phyloP scores from a whole-genome alignment of 2,888 invertebrate species.

The Pimpla rufipes region DNA sequence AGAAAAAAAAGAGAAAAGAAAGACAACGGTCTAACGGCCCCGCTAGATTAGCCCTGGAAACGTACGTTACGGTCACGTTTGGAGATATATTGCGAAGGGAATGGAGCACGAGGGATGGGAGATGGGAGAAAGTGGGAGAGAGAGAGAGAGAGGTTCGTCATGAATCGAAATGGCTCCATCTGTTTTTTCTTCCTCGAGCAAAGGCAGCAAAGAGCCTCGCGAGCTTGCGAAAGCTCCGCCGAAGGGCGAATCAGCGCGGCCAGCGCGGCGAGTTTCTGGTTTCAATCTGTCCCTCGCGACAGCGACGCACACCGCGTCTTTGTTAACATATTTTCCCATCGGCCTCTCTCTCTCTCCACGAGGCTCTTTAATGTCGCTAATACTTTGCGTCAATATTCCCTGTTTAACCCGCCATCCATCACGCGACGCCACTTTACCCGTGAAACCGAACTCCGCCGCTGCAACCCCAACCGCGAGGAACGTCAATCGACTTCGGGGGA shows the following conservation, averaged over 20 bases:
- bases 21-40: conserved; percentile 26
- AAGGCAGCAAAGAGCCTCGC: conserved; percentile 15
- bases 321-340: conserved; percentile 2
- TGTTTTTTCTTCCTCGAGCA: neutral
- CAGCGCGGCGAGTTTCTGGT: conserved; percentile 64
- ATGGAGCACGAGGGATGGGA: conserved; percentile 7
- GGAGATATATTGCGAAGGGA: conserved; percentile 34
- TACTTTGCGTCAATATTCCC: conserved; percentile 79
- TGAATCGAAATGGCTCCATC: conserved; percentile 15
- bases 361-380: conserved; percentile 80
- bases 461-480: neutral
- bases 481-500: conserved; percentile 37
- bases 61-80: conserved; percentile 35
- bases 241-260: conserved; percentile 13
- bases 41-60: conserved; percentile 50
- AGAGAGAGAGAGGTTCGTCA: neutral
- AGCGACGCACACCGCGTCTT: neutral
- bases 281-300: conserved; percentile 58
- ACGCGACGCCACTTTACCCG: conserved; percentile 71
- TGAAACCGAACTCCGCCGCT: conserved; percentile 76
- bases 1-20: neutral
- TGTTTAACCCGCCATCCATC: conserved; percentile 80
- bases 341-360: neutral
- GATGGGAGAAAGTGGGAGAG: neutral
- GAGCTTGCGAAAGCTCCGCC: conserved; percentile 17